These are phyloP conservation scores for Sarcophaga peregrina DNA, from an alignment of 1,140 invertebrate genomes.

Conservation along the genomic window DNA sequence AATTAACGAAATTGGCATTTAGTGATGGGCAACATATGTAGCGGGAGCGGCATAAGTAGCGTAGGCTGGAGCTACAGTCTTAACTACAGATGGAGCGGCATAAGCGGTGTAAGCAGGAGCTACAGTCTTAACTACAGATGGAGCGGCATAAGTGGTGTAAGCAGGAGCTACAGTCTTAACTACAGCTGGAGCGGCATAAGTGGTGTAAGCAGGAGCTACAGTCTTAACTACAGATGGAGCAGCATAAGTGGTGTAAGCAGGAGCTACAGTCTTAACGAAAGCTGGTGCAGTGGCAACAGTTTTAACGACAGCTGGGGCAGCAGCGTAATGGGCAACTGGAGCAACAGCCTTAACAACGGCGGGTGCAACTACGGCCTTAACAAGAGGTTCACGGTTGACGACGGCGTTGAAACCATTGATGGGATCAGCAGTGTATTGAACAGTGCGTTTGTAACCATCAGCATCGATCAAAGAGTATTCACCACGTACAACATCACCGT, in stretches of 20 bases:
- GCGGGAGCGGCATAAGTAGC: constrained; percentile 1
- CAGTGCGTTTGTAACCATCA: constrained; percentile 64
- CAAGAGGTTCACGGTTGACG: constrained; percentile 66
- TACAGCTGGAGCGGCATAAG: constrained; percentile 29
- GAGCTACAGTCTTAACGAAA: constrained; percentile 41
- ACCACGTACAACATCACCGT: constrained; percentile 71
- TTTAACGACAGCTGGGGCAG: constrained; percentile 51
- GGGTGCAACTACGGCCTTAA: constrained; percentile 46
- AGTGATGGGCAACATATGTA: constrained; percentile 41
- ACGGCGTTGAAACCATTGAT: constrained; percentile 67
- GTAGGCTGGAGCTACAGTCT: constrained; percentile 43
- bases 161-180: constrained; percentile 61
- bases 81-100: constrained; percentile 52
- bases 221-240: constrained; percentile 32
- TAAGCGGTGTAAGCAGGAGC: constrained; percentile 35
- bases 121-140: constrained; percentile 55
- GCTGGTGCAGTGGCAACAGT: constrained; percentile 43
- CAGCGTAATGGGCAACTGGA: constrained; percentile 66
- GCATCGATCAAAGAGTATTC: constrained; percentile 64
- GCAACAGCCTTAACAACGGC: constrained; percentile 50
- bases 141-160: constrained; percentile 30
- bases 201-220: constrained; percentile 57
- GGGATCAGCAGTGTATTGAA: constrained; percentile 66
- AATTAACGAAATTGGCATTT: constrained; percentile 32
- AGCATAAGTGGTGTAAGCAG: constrained; percentile 43